Conservation (phyloP, 2,888 invertebrate genomes). For the Caenorhabditis sp. region DNA sequence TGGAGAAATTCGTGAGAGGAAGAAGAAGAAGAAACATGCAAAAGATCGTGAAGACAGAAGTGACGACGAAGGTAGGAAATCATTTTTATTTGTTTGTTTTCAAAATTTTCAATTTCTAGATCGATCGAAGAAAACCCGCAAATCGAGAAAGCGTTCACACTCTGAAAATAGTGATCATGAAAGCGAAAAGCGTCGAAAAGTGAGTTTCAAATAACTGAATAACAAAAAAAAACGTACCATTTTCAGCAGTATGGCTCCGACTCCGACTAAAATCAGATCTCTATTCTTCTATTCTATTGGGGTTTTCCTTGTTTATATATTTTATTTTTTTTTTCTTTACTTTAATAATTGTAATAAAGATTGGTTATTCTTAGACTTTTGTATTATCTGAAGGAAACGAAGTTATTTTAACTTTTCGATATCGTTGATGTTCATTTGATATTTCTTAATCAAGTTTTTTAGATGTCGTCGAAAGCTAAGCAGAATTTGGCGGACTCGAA, state of each 20-base stretch:
- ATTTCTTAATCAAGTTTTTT: not conserved
- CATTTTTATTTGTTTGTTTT: too few species aligned
- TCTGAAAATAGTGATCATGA: slow-evolving; percentile 22
- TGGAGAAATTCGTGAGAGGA: slow-evolving; percentile 45
- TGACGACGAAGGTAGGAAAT: slow-evolving; percentile 38
- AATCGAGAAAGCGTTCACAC: slow-evolving; percentile 33
- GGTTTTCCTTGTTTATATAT: slow-evolving; percentile 11
- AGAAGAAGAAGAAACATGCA: slow-evolving; percentile 49
- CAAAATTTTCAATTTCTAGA: too few species aligned
- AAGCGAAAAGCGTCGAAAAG: slow-evolving; percentile 17
- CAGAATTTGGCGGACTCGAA: slow-evolving; percentile 47
- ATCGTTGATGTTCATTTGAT: not conserved
- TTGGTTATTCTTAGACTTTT: too few species aligned
- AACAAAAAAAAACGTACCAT: too few species aligned
- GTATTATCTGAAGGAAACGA: too few species aligned
- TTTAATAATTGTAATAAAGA: slow-evolving; percentile 3
- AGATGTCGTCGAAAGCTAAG: slow-evolving; percentile 38
- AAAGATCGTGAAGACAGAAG: slow-evolving; percentile 28
- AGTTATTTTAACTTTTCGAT: not conserved
- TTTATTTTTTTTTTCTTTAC: slow-evolving; percentile 1
- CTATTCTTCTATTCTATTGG: not conserved
- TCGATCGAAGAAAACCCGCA: slow-evolving; percentile 25
- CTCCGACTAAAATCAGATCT: not conserved
- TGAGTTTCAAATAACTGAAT: too few species aligned
- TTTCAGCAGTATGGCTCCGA: not conserved